Percentiles rank a stretch among this genome's conserved stretches.
Evolutionary conservation across 2,113 vertebrate species (phyloP).

Genomic region (Solenodon paradoxus): DNA sequence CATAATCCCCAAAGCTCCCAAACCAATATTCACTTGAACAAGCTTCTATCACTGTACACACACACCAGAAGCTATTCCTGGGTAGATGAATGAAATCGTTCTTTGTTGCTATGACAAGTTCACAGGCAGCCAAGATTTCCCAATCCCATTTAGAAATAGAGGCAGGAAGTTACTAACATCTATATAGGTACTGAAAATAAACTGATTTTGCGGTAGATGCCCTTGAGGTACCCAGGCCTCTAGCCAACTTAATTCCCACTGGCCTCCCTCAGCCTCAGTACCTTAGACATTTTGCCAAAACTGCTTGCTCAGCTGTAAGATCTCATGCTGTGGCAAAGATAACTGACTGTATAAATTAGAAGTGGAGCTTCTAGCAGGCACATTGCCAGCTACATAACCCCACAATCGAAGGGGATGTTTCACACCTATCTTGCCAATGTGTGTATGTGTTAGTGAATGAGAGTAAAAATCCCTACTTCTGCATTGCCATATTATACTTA

Average conservation of each 20-base stretch:
- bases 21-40: conserved; percentile 59
- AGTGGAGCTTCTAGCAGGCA: conserved; percentile 33
- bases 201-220: conserved; percentile 56
- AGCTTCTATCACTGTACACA: conserved; percentile 45
- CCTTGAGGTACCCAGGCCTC: conserved; percentile 61
- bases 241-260: conserved; percentile 52
- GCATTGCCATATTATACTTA: neutral
- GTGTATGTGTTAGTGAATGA: neutral
- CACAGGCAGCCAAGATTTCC: conserved; percentile 64
- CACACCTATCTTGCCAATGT: conserved; percentile 42
- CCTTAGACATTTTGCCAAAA: conserved; percentile 62
- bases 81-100: conserved; percentile 64
- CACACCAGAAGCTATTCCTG: conserved; percentile 61
- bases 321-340: conserved; percentile 60
- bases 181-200: conserved; percentile 61
- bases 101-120: conserved; percentile 70
- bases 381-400: conserved; percentile 36
- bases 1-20: conserved; percentile 46
- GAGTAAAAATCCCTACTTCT: neutral
- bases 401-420: conserved; percentile 37
- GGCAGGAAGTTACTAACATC: conserved; percentile 66
- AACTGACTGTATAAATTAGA: conserved; percentile 71
- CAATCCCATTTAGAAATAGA: conserved; percentile 62
- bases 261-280: neutral
- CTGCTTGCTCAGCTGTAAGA: conserved; percentile 57